Conservation (phyloP, 2,797 vertebrate genomes). For the Semotilus atromaculatus region DNA sequence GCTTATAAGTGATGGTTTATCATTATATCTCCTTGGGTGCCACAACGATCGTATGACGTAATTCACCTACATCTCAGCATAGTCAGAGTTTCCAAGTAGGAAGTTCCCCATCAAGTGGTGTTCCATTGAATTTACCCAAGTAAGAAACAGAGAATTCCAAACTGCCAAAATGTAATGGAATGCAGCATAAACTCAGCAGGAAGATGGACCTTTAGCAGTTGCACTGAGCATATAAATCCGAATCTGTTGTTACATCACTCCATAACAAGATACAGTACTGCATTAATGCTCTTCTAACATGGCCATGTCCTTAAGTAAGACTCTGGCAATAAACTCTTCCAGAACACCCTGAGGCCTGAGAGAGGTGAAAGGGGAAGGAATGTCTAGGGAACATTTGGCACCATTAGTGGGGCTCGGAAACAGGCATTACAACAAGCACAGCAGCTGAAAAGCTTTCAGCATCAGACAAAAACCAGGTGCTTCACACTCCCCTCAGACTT, state of each 20-base stretch:
- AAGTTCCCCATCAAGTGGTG: not conserved
- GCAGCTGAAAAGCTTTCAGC: slow-evolving; percentile 73
- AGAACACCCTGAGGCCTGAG: slow-evolving; percentile 33
- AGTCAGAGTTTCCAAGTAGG: not conserved
- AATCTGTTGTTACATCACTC: not conserved
- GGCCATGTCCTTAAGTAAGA: slow-evolving; percentile 3
- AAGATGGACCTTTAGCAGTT: not conserved
- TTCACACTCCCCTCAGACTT: slow-evolving; percentile 66
- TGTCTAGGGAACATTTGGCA: slow-evolving; percentile 53
- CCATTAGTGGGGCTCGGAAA: slow-evolving; percentile 65
- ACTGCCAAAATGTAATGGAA: not conserved
- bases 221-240: not conserved
- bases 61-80: too few relatives aligned
- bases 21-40: not conserved
- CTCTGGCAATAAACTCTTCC: slow-evolving; percentile 28
- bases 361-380: slow-evolving; percentile 51
- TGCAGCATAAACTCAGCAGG: not conserved
- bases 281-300: slow-evolving; percentile 3
- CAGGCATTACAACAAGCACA: slow-evolving; percentile 57
- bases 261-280: not conserved
- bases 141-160: not conserved
- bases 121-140: not conserved
- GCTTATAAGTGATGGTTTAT: not conserved
- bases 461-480: slow-evolving; percentile 72
- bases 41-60: not conserved